Evolutionary conservation across 2,113 vertebrate genomes (phyloP).

Genomic region (Pungitius pungitius): DNA sequence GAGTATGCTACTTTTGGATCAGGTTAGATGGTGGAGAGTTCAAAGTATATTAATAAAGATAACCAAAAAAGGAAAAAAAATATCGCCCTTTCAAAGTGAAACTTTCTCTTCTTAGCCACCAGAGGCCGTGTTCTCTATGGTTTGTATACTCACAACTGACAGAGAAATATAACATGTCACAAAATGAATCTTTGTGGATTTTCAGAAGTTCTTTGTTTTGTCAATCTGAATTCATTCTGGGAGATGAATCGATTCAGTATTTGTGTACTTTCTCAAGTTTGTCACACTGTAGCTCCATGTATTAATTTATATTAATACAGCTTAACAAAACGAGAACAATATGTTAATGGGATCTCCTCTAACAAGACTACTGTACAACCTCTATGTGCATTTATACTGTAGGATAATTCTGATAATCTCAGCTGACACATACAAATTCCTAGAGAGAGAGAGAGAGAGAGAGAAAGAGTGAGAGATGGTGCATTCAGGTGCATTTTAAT

Average conservation of each 20-base stretch:
- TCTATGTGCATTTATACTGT: background rate
- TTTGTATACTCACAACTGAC: constrained; percentile 12
- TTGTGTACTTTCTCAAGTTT: background rate
- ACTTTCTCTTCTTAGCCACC: constrained; percentile 20
- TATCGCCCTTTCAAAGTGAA: background rate
- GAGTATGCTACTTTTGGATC: background rate
- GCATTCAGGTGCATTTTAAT: constrained; percentile 13
- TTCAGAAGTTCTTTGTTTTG: background rate
- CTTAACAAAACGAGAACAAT: background rate
- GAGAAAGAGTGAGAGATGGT: background rate
- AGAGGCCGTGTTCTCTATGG: constrained; percentile 48
- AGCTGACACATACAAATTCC: background rate
- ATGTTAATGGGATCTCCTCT: background rate
- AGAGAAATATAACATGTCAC: constrained; percentile 4
- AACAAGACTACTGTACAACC: background rate
- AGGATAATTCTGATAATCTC: background rate
- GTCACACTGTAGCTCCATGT: background rate
- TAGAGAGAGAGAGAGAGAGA: background rate
- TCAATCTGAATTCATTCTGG: background rate
- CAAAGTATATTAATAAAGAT: constrained; percentile 11
- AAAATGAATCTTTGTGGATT: background rate
- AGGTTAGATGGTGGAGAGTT: background rate
- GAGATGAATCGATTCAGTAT: background rate
- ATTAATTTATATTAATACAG: background rate
- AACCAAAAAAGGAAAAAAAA: constrained; percentile 35